Conservation (phyloP, 2,113 vertebrate species). For the Haemorhous mexicanus region DNA sequence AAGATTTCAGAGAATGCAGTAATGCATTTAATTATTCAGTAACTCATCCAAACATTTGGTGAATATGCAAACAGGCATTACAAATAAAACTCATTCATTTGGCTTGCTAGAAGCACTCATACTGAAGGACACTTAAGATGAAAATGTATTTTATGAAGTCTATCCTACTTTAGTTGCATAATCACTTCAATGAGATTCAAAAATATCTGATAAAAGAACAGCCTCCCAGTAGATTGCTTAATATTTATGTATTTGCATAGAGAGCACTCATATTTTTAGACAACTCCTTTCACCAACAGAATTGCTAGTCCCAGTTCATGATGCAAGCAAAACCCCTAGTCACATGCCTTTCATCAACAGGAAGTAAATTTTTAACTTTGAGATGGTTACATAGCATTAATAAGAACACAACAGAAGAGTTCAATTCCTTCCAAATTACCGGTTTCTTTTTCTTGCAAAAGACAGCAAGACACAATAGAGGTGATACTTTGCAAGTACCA, state of each 20-base stretch:
- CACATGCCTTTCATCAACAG: background rate
- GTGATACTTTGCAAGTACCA: background rate
- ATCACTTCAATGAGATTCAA: background rate
- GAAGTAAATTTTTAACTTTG: background rate
- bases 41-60: background rate
- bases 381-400: background rate
- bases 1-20: background rate
- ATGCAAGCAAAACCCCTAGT: background rate
- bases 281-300: background rate
- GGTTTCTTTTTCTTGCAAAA: background rate
- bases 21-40: background rate
- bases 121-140: background rate
- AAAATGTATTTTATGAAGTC: background rate
- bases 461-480: background rate
- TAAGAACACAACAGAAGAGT: background rate
- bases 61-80: background rate
- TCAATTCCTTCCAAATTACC: background rate
- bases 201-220: slow-evolving; percentile 33
- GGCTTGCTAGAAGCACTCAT: slow-evolving; percentile 4
- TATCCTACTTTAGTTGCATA: slow-evolving; percentile 2
- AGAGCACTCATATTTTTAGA: background rate
- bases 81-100: background rate
- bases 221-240: background rate
- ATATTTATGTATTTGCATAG: background rate
- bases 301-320: background rate